phyloP scores from a whole-genome alignment of 2,113 vertebrate genomes.

The Corythornis cristatus region DNA sequence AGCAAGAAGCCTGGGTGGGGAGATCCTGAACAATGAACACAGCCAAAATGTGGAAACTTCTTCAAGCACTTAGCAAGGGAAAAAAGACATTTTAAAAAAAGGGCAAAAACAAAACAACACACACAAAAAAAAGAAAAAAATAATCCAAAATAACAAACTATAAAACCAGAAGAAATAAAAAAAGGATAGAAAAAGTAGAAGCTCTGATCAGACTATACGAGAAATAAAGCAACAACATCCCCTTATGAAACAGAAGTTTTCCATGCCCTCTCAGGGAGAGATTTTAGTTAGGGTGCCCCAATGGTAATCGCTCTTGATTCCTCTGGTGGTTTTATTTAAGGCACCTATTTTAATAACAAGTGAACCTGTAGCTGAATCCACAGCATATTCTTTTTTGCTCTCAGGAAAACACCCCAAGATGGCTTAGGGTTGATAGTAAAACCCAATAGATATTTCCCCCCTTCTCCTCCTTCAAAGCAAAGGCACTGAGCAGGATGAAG shows the following conservation, averaged over 20 bases:
- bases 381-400: background rate
- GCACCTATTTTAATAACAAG: background rate
- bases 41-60: background rate
- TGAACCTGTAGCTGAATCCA: background rate
- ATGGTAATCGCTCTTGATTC: background rate
- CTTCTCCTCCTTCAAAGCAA: background rate
- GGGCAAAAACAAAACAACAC: no score
- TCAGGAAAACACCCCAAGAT: conserved; percentile 28
- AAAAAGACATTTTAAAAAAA: background rate
- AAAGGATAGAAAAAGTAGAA: background rate
- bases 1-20: conserved; percentile 2
- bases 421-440: conserved; percentile 25
- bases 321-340: background rate
- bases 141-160: no score
- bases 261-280: background rate
- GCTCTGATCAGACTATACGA: background rate
- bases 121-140: no score
- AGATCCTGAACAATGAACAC: conserved; percentile 17
- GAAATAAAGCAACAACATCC: background rate
- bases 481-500: background rate
- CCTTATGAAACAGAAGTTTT: background rate
- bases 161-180: no score
- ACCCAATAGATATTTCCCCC: background rate
- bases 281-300: background rate
- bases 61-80: background rate